Base-by-base conservation (phyloP, 1,140 invertebrate genomes). In the Thaumatotibia leucotreta region DNA sequence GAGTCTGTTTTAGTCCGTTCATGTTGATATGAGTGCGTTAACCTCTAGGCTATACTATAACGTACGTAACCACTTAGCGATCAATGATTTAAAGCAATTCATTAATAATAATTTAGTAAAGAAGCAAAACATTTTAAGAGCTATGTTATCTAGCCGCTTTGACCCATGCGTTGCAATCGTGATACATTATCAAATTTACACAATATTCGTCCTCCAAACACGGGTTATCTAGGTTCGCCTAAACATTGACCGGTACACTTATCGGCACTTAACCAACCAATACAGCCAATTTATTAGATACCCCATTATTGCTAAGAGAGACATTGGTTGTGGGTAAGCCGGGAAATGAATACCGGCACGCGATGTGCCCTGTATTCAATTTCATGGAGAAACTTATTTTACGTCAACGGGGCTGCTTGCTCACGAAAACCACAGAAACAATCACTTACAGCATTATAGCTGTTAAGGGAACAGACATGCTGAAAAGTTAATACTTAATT, bases 331-430 rank as follows among this genome's bases (percentile, higher is more conserved):
- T 58, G 68, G 74, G 75, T 74, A 73, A 75, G 75, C 79, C 67
- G 75, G 73, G 69, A 82, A 86, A 84, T 84, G 76, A 79, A 77
- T 22, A 62, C 20, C 74, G 67, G 70, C 86, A 88, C 86, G 86
- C 86, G 77, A 88, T 76, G 72, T 58, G 31, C 63, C 68, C 70
- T 71, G 69, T 82, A 86, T 85, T 89, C 80, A 86, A 89, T 89
- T 86, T 83, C 78, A 83, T 86, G 84, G 75, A 76, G 75, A 80
- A 87, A 84, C 77, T 82, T 86, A 86, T 86, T 84, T 83, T 76
- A 83, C 79, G 79, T 76, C 68, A 73, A 66, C 72, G 66, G 72
- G 66, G 70, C 77, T 72, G 76, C 77, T 75, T 67, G 52, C 39
- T 77, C 81, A 81, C 80, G 82, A 70, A 77, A 75, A 73, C 64